Percentiles rank a stretch among this genome's conserved stretches.
phyloP scores from a whole-genome alignment of 2,888 invertebrate genomes.

The Crematogaster levior region DNA sequence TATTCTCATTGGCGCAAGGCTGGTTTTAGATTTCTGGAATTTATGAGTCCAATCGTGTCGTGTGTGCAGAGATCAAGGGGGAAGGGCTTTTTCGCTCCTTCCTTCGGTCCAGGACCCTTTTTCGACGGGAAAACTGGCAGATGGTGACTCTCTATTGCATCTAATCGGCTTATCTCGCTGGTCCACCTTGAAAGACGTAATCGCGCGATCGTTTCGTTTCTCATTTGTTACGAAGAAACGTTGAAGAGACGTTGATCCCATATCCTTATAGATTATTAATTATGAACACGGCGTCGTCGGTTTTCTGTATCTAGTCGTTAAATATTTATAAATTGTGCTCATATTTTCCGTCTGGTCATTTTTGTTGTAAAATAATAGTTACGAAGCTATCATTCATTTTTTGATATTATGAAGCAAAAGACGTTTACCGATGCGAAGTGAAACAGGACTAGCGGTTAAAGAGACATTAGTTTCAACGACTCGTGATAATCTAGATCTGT shows the following conservation, averaged over 20 bases:
- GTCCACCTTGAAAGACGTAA: conserved; percentile 46
- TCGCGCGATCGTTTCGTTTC: conserved; percentile 35
- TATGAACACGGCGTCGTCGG: background rate
- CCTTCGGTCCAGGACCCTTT: conserved; percentile 41
- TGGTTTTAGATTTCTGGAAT: conserved; percentile 85
- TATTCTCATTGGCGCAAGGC: conserved; percentile 76
- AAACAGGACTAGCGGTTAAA: background rate
- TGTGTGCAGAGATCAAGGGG: background rate
- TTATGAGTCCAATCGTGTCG: conserved; percentile 74
- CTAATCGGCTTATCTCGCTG: conserved; percentile 80
- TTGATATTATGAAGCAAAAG: background rate
- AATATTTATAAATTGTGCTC: background rate
- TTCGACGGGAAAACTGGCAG: conserved; percentile 72
- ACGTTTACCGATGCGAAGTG: background rate
- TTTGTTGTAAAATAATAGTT: background rate
- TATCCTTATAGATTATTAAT: background rate
- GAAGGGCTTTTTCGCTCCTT: conserved; percentile 30
- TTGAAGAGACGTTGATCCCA: background rate
- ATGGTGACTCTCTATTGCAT: conserved; percentile 80
- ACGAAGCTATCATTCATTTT: background rate
- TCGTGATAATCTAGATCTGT: background rate
- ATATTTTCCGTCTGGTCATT: background rate
- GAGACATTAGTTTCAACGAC: conserved; percentile 14
- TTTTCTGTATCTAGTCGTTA: background rate
- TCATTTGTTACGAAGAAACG: conserved; percentile 29